A percentile compares a stretch with the other conserved stretches of the same genome.
These are phyloP conservation scores for Antennarius maculatus DNA, from an alignment of 2,797 vertebrate genomes.

Conservation along the genomic window DNA sequence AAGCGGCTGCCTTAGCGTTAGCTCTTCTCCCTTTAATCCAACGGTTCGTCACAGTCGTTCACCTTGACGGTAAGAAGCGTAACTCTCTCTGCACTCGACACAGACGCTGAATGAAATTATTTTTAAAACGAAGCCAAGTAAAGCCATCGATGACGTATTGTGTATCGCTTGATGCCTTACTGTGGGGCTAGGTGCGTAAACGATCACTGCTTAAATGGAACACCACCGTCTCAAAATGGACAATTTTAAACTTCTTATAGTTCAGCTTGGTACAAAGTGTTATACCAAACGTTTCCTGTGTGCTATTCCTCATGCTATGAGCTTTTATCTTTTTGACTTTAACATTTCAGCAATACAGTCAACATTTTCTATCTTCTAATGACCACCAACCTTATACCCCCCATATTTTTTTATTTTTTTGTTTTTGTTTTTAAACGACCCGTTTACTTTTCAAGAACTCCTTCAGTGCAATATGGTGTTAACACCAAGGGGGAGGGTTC, in stretches of 20 bases:
- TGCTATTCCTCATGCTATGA: conserved; percentile 81
- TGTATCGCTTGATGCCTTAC: conserved; percentile 49
- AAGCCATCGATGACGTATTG: conserved; percentile 30
- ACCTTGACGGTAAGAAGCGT: conserved; percentile 27
- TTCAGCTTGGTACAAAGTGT: conserved; percentile 42
- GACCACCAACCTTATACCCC: conserved; percentile 9
- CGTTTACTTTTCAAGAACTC: conserved; percentile 76
- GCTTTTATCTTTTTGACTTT: conserved; percentile 66
- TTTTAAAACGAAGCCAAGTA: conserved; percentile 33
- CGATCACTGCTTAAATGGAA: conserved; percentile 32
- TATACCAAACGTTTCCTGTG: conserved; percentile 38
- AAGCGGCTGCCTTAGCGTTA: conserved; percentile 18
- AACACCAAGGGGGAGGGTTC: conserved; percentile 25
- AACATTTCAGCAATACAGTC: conserved; percentile 73
- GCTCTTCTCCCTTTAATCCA: conserved; percentile 56
- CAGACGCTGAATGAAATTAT: conserved; percentile 47
- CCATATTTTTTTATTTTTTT: conserved; percentile 33
- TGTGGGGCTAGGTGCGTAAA: conserved; percentile 23
- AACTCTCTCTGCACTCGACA: conserved; percentile 39
- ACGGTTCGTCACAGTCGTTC: conserved; percentile 43
- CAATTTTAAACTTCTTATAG: conserved; percentile 13
- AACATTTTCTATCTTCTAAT: conserved; percentile 3
- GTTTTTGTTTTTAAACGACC: too few relatives aligned
- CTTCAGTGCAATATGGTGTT: conserved; percentile 88
- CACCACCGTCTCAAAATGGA: conserved; percentile 23